Percentiles rank a stretch among this genome's conserved stretches.
Evolutionary conservation across 2,113 vertebrate species (phyloP).

Genomic region (Zosterops japonicus): DNA sequence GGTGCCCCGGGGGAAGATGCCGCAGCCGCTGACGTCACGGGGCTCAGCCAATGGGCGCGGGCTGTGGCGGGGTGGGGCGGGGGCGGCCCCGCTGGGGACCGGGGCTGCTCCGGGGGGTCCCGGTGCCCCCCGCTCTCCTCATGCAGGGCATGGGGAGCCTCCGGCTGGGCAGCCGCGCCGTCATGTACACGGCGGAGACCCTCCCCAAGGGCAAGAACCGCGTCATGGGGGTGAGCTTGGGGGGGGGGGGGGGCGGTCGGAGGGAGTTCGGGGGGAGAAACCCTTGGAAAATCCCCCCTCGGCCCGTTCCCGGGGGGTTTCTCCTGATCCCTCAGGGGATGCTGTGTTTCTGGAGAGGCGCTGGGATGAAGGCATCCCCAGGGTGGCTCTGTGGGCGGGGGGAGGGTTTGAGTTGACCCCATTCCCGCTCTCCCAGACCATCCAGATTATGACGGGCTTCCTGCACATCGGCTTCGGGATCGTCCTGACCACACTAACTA

Average conservation of each 20-base stretch:
- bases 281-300: not conserved
- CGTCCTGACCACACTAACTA: constrained; percentile 41
- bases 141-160: constrained; percentile 27
- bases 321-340: not conserved
- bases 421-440: constrained; percentile 5
- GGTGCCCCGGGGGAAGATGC: not conserved
- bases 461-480: constrained; percentile 62
- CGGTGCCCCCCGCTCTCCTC: not conserved
- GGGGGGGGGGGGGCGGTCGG: too few relatives aligned
- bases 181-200: constrained; percentile 45
- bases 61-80: not conserved
- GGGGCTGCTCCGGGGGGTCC: not conserved
- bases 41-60: not conserved
- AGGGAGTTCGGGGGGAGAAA: too few relatives aligned
- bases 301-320: not conserved
- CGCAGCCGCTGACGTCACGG: not conserved
- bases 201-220: constrained; percentile 49
- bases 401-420: not conserved
- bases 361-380: not conserved
- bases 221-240: constrained; percentile 25
- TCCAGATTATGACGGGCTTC: constrained; percentile 62
- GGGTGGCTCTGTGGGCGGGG: too few relatives aligned
- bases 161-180: constrained; percentile 15
- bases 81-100: not conserved
- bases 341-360: not conserved